Evolutionary conservation across 1,140 invertebrate species (phyloP).

Genomic region (Hylyphantes graminicola): DNA sequence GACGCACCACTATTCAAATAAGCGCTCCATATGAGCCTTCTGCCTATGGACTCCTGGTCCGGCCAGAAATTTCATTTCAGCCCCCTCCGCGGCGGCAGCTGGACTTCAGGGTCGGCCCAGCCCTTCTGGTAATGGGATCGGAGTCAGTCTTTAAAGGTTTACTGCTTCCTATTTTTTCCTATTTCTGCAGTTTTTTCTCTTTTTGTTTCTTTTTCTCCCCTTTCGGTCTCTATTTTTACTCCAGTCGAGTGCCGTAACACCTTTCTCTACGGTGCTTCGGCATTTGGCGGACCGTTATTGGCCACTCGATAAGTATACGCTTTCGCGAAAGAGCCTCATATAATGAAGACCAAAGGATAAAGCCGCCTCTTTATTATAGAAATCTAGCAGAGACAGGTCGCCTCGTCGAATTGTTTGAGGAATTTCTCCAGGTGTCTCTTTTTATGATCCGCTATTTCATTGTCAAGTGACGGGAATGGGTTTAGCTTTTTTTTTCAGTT

Average conservation of each 20-base stretch:
- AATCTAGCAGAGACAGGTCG: constrained; percentile 11
- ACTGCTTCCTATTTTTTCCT: constrained; percentile 43
- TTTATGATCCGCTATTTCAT: constrained; percentile 3
- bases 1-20: too few relatives aligned
- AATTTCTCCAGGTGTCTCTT: constrained; percentile 9
- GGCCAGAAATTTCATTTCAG: constrained; percentile 58
- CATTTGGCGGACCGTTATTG: constrained; percentile 56
- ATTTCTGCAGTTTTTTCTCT: constrained; percentile 16
- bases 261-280: constrained; percentile 47
- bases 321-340: constrained; percentile 43
- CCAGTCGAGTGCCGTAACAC: constrained; percentile 29
- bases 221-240: constrained; percentile 30
- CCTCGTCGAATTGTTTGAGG: constrained; percentile 21
- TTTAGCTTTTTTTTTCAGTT: neutral
- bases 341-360: constrained; percentile 57
- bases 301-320: constrained; percentile 57
- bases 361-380: constrained; percentile 41
- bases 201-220: constrained; percentile 26
- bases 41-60: constrained; percentile 50
- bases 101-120: constrained; percentile 27
- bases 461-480: constrained; percentile 1
- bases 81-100: constrained; percentile 29
- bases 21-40: constrained; percentile 29
- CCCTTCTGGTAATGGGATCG: constrained; percentile 46
- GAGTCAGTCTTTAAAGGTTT: constrained; percentile 57